Evolutionary conservation across 2,113 vertebrate species (phyloP).

Genomic region (Shinisaurus crocodilurus): DNA sequence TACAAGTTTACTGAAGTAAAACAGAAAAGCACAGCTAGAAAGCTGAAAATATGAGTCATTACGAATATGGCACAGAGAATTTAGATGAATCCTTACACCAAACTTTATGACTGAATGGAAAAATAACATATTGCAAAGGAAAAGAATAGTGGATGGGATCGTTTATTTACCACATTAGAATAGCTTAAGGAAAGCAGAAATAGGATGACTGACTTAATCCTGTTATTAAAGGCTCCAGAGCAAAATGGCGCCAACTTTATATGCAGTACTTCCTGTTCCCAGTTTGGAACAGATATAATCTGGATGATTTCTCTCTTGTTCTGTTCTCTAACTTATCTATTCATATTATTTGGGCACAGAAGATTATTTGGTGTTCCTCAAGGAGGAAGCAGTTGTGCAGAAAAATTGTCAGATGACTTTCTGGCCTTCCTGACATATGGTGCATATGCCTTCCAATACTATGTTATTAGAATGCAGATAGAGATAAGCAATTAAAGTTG

Average conservation of each 20-base stretch:
- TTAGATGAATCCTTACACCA: neutral
- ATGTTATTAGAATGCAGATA: neutral
- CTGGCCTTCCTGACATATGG: neutral
- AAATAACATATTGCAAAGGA: neutral
- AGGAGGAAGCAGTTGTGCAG: neutral
- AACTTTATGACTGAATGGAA: neutral
- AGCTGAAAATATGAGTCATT: neutral
- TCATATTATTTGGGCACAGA: neutral
- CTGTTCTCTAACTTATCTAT: neutral
- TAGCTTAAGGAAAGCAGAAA: neutral
- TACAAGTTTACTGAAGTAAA: neutral
- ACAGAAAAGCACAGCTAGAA: neutral
- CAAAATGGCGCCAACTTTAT: neutral
- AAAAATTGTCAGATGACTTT: neutral
- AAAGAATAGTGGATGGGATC: neutral
- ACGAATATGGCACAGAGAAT: neutral
- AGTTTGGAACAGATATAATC: neutral
- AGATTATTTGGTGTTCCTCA: neutral
- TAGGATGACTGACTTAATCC: neutral
- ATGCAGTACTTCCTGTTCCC: neutral
- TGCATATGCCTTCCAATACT: neutral
- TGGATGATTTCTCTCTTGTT: neutral
- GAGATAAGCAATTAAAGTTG: neutral
- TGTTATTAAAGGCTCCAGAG: neutral
- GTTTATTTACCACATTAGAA: neutral